Evolutionary conservation across 2,113 vertebrate species (phyloP).

Genomic region (Andinoacara biseriatus): DNA sequence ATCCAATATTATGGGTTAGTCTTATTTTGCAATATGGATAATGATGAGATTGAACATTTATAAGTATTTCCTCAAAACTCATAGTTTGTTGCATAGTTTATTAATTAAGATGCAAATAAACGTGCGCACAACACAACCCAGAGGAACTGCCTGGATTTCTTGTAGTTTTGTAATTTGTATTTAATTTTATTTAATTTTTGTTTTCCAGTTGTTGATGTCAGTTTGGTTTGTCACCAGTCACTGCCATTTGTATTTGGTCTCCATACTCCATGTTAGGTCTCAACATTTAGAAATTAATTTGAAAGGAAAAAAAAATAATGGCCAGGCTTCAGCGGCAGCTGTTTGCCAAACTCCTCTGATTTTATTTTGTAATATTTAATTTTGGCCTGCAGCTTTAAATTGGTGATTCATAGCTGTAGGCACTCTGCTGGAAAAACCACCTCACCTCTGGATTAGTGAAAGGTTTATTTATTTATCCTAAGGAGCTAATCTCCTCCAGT

Average conservation of each 20-base stretch:
- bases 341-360: background rate
- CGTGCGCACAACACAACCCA: background rate
- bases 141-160: too few relatives aligned
- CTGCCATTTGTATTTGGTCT: background rate
- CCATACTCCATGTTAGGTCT: background rate
- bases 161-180: background rate
- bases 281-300: background rate
- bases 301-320: background rate
- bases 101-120: background rate
- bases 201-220: background rate
- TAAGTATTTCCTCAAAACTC: too few relatives aligned
- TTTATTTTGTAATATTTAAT: slow-evolving; percentile 2
- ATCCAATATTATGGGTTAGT: too few relatives aligned
- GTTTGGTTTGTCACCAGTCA: background rate
- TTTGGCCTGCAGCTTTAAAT: slow-evolving; percentile 17
- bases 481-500: slow-evolving; percentile 22
- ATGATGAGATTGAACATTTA: too few relatives aligned
- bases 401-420: background rate
- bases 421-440: background rate
- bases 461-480: slow-evolving; percentile 22
- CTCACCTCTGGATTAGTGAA: slow-evolving; percentile 23
- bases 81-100: too few relatives aligned
- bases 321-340: background rate
- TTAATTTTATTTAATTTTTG: background rate
- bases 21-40: too few relatives aligned